A percentile compares a stretch with the other conserved stretches of the same genome.
These are phyloP conservation scores for Lutjanus erythropterus DNA, from an alignment of 2,113 vertebrate genomes.

Conservation along the genomic window DNA sequence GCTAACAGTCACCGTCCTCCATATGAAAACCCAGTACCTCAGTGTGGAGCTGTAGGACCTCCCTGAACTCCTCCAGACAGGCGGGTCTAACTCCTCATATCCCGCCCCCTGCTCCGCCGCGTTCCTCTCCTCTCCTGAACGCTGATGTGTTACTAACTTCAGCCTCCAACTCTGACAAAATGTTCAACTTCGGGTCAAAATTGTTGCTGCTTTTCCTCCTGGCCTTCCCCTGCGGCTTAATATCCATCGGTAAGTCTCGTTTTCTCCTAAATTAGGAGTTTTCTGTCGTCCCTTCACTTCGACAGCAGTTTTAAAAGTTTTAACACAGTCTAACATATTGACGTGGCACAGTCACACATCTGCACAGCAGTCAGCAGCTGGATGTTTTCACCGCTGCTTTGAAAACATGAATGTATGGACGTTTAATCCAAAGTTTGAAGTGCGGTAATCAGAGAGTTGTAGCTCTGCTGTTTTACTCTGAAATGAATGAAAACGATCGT, in stretches of 20 bases:
- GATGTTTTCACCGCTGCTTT: background rate
- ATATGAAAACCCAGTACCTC: too few relatives aligned
- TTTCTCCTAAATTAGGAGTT: background rate
- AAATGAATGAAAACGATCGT: background rate
- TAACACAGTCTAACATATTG: constrained; percentile 21
- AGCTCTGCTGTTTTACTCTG: background rate
- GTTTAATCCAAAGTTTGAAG: background rate
- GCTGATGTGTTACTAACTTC: constrained; percentile 75
- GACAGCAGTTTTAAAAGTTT: background rate
- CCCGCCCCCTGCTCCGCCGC: constrained; percentile 31
- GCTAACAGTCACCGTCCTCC: too few relatives aligned
- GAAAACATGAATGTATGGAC: rapidly evolving
- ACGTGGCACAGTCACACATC: constrained; percentile 67
- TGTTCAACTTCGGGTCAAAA: constrained; percentile 77
- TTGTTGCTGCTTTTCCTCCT: constrained; percentile 77
- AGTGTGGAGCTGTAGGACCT: background rate
- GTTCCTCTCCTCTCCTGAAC: constrained; percentile 47
- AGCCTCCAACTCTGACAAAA: constrained; percentile 52
- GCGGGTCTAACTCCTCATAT: constrained; percentile 2
- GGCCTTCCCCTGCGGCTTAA: constrained; percentile 77
- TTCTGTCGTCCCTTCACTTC: background rate
- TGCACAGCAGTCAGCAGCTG: background rate
- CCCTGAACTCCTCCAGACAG: background rate
- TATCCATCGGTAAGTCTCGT: constrained; percentile 73
- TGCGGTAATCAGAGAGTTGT: rapidly evolving